Evolutionary conservation across 2,113 vertebrate genomes (phyloP).

Genomic region (Irena cyanogastra): DNA sequence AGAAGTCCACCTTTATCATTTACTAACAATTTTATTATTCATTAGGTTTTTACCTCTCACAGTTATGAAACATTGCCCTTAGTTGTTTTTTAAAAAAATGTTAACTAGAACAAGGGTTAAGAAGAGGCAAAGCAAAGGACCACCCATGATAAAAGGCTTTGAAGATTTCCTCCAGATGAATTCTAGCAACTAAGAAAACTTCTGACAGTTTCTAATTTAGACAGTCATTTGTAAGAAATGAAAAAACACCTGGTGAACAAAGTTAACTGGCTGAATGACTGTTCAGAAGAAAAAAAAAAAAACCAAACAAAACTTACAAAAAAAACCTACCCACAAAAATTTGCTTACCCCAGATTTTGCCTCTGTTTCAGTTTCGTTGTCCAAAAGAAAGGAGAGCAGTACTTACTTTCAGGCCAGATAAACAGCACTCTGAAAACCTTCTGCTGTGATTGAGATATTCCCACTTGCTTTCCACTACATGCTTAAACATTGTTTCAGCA

Average conservation of each 20-base stretch:
- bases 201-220: neutral
- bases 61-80: neutral
- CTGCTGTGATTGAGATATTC: neutral
- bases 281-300: neutral
- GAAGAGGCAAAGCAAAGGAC: neutral
- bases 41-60: neutral
- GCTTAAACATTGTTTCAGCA: neutral
- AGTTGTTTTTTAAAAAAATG: neutral
- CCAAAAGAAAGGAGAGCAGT: neutral
- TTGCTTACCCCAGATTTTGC: neutral
- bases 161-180: neutral
- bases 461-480: neutral
- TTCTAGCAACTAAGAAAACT: neutral
- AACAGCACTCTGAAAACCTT: neutral
- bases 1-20: neutral
- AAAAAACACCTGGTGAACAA: slow-evolving; percentile 32
- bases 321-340: neutral
- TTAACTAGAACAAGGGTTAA: neutral
- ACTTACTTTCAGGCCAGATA: neutral
- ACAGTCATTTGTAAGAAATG: slow-evolving; percentile 1
- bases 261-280: neutral
- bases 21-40: neutral
- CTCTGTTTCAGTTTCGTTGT: neutral
- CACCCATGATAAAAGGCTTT: slow-evolving; percentile 25
- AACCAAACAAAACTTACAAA: neutral